Percentiles rank a stretch among this genome's conserved stretches.
phyloP scores from a whole-genome alignment of 2,113 vertebrate genomes.

The Festucalex cinctus region DNA sequence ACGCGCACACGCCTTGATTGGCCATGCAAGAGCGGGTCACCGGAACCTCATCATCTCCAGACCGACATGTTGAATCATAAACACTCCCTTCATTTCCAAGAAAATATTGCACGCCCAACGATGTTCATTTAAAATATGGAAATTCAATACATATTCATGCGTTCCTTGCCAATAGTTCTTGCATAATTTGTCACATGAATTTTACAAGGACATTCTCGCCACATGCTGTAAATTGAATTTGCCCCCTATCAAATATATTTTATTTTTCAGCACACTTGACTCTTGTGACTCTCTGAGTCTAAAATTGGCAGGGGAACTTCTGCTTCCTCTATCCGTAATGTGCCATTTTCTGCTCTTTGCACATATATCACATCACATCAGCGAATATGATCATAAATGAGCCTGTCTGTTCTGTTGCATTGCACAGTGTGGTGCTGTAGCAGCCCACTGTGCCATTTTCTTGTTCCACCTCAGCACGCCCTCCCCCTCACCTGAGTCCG shows the following conservation, averaged over 20 bases:
- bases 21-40: slow-evolving; percentile 32
- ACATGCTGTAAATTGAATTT: slow-evolving; percentile 42
- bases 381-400: slow-evolving; percentile 57
- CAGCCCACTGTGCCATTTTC: slow-evolving; percentile 59
- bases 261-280: slow-evolving; percentile 22
- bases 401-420: slow-evolving; percentile 45
- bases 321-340: slow-evolving; percentile 46
- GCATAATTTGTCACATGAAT: slow-evolving; percentile 51
- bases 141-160: slow-evolving; percentile 43
- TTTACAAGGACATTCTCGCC: slow-evolving; percentile 46
- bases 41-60: slow-evolving; percentile 43
- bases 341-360: slow-evolving; percentile 59
- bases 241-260: slow-evolving; percentile 31
- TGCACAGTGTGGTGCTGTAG: slow-evolving; percentile 51
- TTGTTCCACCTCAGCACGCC: slow-evolving; percentile 68
- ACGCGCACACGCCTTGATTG: slow-evolving; percentile 26
- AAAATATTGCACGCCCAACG: slow-evolving; percentile 33
- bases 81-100: slow-evolving; percentile 35
- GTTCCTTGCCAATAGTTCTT: slow-evolving; percentile 24
- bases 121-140: slow-evolving; percentile 45
- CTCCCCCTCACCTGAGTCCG: slow-evolving; percentile 64
- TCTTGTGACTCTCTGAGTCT: slow-evolving; percentile 25
- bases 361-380: slow-evolving; percentile 55
- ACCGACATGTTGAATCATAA: slow-evolving; percentile 52
- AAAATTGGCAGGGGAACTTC: slow-evolving; percentile 31